Base-by-base conservation (phyloP, 1,140 invertebrate species). In the Camponotus pennsylvanicus region DNA sequence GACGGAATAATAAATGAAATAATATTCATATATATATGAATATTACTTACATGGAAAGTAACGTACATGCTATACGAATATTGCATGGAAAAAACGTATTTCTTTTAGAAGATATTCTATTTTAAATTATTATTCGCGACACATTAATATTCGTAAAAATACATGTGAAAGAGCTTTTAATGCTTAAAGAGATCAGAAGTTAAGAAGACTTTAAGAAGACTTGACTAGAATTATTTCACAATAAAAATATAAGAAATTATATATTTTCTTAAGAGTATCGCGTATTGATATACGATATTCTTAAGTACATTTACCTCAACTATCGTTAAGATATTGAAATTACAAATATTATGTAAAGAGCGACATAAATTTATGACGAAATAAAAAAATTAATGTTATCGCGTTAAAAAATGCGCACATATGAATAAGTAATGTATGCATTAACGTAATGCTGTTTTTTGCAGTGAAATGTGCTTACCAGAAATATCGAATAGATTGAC, bases 401-500 rank as follows among this genome's bases (percentile, higher is more conserved):
- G 40, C 27, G 32, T 21, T 79, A 71, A 86, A 42, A 76, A 11
- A 9, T 2, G n/a, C 45, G 32, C 4, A 1, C 3, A 9, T 27
- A 40, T 27, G 63, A 52, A 71, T 70, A 49, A 57, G 21, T 86
- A 80, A 40, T 40, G 57, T 55, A 40, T 32, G 42, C 21, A 42
- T 79, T 21, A 73, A 32, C 52, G 67, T 18, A 73, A 71, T 59
- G 18, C 27, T 64, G n/a, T 71, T 13, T 59, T 42, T 69, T 49
- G 7, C n/a, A 15, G n/a, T 82, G 61, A 69, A 52, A 18, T 27
- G 52, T 57, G 27, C 92, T 94, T 90, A 94, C 94, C 92, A 49
- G 93, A 93, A 92, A 94, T 86, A 75, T 94, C 92, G 69, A 93
- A 93, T 64, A 92, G 91, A 34, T 88, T 90, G 76, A 85, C 75